Conservation (phyloP, 23 tunicate species). For the Ascidia mentula region DNA sequence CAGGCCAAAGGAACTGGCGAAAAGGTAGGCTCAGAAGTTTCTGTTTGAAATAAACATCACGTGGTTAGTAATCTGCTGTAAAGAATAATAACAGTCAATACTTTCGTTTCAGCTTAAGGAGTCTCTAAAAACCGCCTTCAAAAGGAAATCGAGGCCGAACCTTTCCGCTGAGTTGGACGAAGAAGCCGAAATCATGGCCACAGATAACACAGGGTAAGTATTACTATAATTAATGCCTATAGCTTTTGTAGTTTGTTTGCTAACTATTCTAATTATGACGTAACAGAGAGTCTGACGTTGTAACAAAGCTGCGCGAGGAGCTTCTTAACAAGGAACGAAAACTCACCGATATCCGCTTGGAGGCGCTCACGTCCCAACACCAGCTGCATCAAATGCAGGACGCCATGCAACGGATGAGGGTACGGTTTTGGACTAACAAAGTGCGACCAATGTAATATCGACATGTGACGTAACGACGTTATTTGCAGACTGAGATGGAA, state of each 20-base stretch:
- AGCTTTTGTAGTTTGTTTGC: background rate
- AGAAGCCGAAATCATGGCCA: conserved; percentile 10
- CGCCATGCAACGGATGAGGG: conserved; percentile 80
- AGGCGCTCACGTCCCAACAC: conserved; percentile 83
- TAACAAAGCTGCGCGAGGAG: conserved; percentile 70
- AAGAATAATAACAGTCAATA: background rate
- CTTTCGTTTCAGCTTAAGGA: conserved; percentile 33
- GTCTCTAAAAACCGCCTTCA: conserved; percentile 66
- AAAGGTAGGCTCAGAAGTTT: conserved; percentile 20
- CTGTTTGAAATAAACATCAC: too few relatives aligned
- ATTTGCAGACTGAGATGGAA: conserved; percentile 70
- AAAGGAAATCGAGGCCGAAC: conserved; percentile 62
- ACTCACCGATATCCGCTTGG: conserved; percentile 75
- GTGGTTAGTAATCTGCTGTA: too few relatives aligned
- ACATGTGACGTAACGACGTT: background rate
- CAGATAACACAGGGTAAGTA: background rate
- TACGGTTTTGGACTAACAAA: background rate
- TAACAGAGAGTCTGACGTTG: conserved; percentile 39
- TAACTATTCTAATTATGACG: background rate
- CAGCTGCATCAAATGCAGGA: conserved; percentile 92
- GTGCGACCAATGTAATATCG: background rate
- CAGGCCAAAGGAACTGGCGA: conserved; percentile 38
- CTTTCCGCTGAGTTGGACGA: conserved; percentile 34
- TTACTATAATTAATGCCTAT: background rate
- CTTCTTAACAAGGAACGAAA: conserved; percentile 69